Evolutionary conservation across 2,888 invertebrate species (phyloP).

Genomic region (Lasioglossum calceatum): DNA sequence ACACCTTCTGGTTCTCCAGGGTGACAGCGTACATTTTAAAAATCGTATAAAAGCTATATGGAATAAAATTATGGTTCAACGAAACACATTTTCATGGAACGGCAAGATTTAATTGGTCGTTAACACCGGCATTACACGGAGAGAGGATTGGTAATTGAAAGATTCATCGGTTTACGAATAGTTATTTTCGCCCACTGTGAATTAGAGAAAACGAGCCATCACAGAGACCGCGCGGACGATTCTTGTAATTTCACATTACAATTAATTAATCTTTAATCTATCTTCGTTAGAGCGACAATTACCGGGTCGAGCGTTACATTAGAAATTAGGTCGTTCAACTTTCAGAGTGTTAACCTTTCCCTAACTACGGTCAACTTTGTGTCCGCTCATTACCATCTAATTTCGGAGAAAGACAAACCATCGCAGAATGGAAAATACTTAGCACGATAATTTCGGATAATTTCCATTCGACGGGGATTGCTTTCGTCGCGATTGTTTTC

Average conservation of each 20-base stretch:
- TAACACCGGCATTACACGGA: background rate
- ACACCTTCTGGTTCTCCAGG: background rate
- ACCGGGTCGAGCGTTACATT: constrained; percentile 5
- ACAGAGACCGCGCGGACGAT: constrained; percentile 14
- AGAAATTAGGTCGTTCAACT: constrained; percentile 61
- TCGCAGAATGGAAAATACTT: constrained; percentile 15
- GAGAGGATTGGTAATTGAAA: background rate
- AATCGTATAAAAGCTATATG: background rate
- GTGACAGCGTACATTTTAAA: background rate
- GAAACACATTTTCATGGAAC: background rate
- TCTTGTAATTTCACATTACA: constrained; percentile 34
- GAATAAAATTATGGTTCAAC: background rate
- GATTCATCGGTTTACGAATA: background rate
- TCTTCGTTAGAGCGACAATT: constrained; percentile 58
- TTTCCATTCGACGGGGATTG: constrained; percentile 11
- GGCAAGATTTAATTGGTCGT: constrained; percentile 2
- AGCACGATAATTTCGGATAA: background rate
- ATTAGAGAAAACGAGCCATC: constrained; percentile 20
- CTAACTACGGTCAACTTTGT: constrained; percentile 57
- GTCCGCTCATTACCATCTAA: constrained; percentile 26
- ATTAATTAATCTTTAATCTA: constrained; percentile 64
- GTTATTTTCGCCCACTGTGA: constrained; percentile 7
- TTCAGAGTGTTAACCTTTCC: constrained; percentile 47
- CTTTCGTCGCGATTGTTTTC: constrained; percentile 8
- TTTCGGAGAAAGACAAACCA: background rate